Conservation (phyloP, 2,797 vertebrate species). For the Ctenochaetus hawaiiensis region DNA sequence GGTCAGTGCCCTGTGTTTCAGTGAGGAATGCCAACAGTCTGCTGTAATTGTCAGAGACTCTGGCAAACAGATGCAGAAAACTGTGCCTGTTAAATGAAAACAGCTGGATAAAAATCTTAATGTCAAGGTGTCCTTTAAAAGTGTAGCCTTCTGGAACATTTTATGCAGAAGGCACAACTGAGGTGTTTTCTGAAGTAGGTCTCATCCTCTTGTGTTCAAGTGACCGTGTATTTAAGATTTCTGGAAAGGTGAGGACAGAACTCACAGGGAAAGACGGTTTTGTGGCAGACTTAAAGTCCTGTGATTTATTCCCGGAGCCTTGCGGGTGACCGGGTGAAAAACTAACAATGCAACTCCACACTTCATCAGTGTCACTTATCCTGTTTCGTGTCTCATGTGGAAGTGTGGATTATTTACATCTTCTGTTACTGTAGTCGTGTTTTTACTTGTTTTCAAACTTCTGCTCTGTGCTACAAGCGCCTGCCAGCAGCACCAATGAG, state of each 20-base stretch:
- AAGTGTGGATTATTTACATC: conserved; percentile 18
- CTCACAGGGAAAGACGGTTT: not conserved
- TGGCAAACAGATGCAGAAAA: conserved; percentile 18
- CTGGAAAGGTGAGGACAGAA: not conserved
- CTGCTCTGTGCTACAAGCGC: not conserved
- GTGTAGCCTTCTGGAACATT: not conserved
- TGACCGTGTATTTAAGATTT: not conserved
- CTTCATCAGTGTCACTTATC: conserved; percentile 14
- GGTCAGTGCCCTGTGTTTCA: conserved; percentile 6
- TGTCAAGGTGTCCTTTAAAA: conserved; percentile 21
- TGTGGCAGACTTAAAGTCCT: not conserved
- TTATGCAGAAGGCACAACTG: not conserved
- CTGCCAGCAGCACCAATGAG: conserved; percentile 28
- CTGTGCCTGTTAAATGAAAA: conserved; percentile 32
- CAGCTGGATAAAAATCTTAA: conserved; percentile 18
- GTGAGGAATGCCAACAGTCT: conserved; percentile 32
- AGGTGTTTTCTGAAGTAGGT: not conserved
- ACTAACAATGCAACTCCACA: conserved; percentile 38
- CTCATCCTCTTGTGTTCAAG: not conserved
- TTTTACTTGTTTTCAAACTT: conserved; percentile 3
- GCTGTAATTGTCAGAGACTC: conserved; percentile 22
- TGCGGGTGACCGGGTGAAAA: conserved; percentile 11
- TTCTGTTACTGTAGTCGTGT: conserved; percentile 21
- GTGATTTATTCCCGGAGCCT: not conserved
- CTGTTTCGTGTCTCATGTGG: conserved; percentile 16